Evolutionary conservation across 2,888 invertebrate genomes (phyloP).

Genomic region (Mongoloraphidia duomilia): DNA sequence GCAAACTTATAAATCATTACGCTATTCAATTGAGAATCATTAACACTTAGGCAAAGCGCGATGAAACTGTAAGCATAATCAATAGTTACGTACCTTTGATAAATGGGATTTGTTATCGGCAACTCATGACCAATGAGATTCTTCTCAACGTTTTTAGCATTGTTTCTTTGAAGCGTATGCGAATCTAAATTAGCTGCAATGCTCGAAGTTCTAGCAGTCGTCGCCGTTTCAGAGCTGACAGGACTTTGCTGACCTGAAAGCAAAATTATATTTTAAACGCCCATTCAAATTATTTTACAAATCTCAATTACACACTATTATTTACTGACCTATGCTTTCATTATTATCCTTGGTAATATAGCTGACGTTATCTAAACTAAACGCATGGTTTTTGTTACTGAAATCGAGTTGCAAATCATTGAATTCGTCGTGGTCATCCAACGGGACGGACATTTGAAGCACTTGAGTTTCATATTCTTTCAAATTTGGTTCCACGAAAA

Average conservation of each 20-base stretch:
- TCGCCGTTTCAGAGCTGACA: conserved; percentile 68
- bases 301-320: background rate
- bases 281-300: conserved; percentile 4
- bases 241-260: conserved; percentile 58
- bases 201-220: conserved; percentile 66
- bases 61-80: background rate
- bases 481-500: conserved; percentile 59
- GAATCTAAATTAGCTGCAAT: conserved; percentile 20
- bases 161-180: conserved; percentile 27
- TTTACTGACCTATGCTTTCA: conserved; percentile 26
- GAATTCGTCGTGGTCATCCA: conserved; percentile 65
- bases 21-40: background rate
- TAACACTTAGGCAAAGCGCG: background rate
- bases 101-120: conserved; percentile 48
- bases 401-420: conserved; percentile 73
- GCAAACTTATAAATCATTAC: too few relatives aligned
- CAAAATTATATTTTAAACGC: conserved; percentile 2
- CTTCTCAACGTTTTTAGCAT: conserved; percentile 25
- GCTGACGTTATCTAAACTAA: conserved; percentile 76
- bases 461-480: conserved; percentile 94
- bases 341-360: conserved; percentile 74
- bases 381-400: conserved; percentile 75
- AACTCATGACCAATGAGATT: conserved; percentile 33
- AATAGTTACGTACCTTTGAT: conserved; percentile 35
- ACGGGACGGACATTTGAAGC: conserved; percentile 79